Evolutionary conservation across 2,888 invertebrate genomes (phyloP).

Genomic region (Scaptodrosophila latifasciaeformis): DNA sequence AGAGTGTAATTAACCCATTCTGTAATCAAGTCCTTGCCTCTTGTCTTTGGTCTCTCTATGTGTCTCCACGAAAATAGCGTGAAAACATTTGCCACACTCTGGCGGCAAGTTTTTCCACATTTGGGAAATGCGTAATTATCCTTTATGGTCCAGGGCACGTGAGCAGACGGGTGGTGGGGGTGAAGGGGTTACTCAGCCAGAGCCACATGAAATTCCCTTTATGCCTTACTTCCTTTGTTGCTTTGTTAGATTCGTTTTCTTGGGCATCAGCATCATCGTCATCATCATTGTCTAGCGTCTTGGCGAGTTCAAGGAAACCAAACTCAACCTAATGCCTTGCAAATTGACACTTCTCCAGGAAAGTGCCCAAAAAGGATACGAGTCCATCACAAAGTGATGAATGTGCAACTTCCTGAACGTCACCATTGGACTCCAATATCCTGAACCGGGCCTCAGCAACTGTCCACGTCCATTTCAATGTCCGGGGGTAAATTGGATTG

Average conservation of each 20-base stretch:
- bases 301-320: constrained; percentile 21
- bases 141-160: neutral
- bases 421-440: neutral
- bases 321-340: constrained; percentile 54
- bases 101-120: constrained; percentile 23
- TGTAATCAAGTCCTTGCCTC: too few relatives aligned
- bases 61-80: constrained; percentile 25
- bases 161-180: neutral
- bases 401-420: constrained; percentile 60
- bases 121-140: constrained; percentile 13
- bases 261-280: neutral
- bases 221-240: constrained; percentile 7
- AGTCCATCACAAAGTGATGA: constrained; percentile 63
- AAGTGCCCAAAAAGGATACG: constrained; percentile 2
- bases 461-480: constrained; percentile 24
- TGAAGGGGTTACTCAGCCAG: neutral
- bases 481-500: constrained; percentile 58
- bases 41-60: too few relatives aligned
- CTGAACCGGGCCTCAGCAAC: constrained; percentile 20
- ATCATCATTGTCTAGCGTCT: too few relatives aligned
- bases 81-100: constrained; percentile 43
- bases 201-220: constrained; percentile 9
- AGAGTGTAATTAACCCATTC: constrained; percentile 45
- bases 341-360: constrained; percentile 57
- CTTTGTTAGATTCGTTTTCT: neutral